Evolutionary conservation across 2,113 vertebrate species (phyloP), one percentile per base, ranked within the genome.

Genomic region (Alectura lathami): DNA sequence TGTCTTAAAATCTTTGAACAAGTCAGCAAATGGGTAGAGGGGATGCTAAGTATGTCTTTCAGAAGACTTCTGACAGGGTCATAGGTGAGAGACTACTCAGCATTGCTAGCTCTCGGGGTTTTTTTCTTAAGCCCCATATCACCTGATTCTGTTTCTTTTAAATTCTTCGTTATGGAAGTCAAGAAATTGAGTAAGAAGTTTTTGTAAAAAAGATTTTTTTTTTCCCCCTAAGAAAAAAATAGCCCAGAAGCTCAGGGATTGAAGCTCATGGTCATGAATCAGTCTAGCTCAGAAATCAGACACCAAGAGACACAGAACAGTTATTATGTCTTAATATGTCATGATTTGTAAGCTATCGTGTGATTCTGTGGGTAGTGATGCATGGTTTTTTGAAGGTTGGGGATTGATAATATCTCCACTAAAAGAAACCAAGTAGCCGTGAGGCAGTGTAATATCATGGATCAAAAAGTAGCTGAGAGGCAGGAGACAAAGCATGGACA

Each of bases 401-500:
- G 87, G 75, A 91, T 89, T 92, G 91, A 94, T 92, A 94, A 21
- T 83, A n/a, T 87, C 40, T 84, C 47, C 59, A 36, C 54, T 80
- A 63, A 95, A 80, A 90, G 75, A 96, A 96, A 77, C 47, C 32
- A 80, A 67, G 84, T 94, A 88, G 82, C 89, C 0, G 1, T 91
- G 59, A 92, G 94, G 82, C 75, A 89, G 47, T 88, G 91, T 93
- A 91, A 83, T 95, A 91, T 74, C 36, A 38, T 85, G 82, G 82
- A 88, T 95, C 87, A 95, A 95, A 89, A 96, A 91, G 69, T 91
- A 87, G 70, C 87, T 93, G 82, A 95, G 89, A 94, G 87, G 91
- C 89, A 83, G 72, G 78, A 91, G 72, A 91, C 70, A 95, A 75
- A 96, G 63, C 23, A 4, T 68, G 67, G 94, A 67, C 67, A 92